phyloP scores from a whole-genome alignment of 2,113 vertebrate species.

The Silurus asotus region DNA sequence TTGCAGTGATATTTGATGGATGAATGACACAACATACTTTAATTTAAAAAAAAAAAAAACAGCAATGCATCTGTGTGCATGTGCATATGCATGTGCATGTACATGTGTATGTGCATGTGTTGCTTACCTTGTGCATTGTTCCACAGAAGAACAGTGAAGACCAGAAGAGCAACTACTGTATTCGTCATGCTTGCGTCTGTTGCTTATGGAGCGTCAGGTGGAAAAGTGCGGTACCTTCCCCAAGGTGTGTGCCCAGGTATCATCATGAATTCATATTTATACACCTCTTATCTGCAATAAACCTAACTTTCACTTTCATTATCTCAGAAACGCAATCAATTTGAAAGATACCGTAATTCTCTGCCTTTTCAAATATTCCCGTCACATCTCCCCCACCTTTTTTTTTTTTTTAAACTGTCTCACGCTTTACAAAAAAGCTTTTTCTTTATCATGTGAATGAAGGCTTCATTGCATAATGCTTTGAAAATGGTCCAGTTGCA shows the following conservation, averaged over 20 bases:
- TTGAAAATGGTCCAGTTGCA: background rate
- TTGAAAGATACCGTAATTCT: background rate
- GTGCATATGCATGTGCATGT: background rate
- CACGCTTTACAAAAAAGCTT: background rate
- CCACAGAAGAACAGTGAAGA: constrained; percentile 33
- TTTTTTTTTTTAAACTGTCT: background rate
- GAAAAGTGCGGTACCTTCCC: background rate
- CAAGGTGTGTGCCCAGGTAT: constrained; percentile 2
- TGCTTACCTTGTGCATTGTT: constrained; percentile 40
- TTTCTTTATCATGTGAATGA: background rate
- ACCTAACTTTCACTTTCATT: constrained; percentile 30
- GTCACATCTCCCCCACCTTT: constrained; percentile 11
- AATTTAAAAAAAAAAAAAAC: background rate
- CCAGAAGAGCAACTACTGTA: constrained; percentile 18
- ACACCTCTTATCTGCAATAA: background rate
- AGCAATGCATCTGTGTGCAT: background rate
- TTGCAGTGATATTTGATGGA: background rate
- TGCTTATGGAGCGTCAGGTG: constrained; percentile 1
- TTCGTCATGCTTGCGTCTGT: constrained; percentile 36
- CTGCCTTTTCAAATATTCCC: constrained; percentile 26
- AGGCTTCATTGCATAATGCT: background rate
- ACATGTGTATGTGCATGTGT: background rate
- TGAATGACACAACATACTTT: background rate
- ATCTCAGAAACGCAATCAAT: constrained; percentile 21
- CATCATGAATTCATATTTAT: background rate